Evolutionary conservation across 2,888 invertebrate species (phyloP).

Genomic region (Rapana venosa): DNA sequence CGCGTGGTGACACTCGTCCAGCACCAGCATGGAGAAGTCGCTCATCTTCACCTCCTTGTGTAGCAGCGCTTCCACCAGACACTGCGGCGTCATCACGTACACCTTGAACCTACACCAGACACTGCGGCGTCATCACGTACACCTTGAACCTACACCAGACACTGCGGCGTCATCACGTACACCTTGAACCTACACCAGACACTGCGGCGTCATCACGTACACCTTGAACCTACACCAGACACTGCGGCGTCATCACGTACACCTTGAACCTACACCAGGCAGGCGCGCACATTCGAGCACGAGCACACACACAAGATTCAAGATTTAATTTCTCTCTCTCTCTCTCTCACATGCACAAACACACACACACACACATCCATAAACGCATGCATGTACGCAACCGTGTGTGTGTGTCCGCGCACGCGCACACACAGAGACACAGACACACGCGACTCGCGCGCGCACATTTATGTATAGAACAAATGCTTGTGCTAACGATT

Average conservation of each 20-base stretch:
- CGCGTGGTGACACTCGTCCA: conserved; percentile 40
- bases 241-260: no score
- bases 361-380: no score
- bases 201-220: not conserved
- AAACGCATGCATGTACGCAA: no score
- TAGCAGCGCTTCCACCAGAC: conserved; percentile 37
- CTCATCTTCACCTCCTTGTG: conserved; percentile 31
- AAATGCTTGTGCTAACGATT: no score
- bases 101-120: conserved; percentile 26
- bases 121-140: not conserved
- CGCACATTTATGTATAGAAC: no score
- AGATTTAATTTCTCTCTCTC: no score
- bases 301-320: no score
- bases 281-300: not conserved
- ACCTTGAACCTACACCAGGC: not conserved
- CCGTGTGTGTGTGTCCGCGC: no score
- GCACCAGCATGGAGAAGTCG: conserved; percentile 33
- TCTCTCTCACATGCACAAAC: no score
- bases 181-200: not conserved
- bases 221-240: not conserved
- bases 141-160: conserved; percentile 2
- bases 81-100: conserved; percentile 39
- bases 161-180: not conserved
- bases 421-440: no score
- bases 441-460: no score